Base-by-base conservation (phyloP, 2,888 invertebrate species). In the Julus scanicus region DNA sequence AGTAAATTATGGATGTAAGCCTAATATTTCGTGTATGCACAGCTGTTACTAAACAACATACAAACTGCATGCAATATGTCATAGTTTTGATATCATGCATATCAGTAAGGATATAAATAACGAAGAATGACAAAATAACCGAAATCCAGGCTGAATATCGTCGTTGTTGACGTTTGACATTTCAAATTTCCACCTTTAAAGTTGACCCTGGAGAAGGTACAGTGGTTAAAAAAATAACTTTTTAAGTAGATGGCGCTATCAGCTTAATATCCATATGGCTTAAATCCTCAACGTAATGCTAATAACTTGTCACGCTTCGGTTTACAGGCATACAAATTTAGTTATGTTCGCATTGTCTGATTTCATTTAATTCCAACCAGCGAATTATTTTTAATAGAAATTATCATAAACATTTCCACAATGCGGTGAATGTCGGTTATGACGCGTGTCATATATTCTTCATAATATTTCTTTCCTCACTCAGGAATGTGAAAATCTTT, bases 91-190 rank as follows among this genome's bases (percentile, higher is more conserved):
- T 15, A 71, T n/a, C 5, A 53, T 6, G 63, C 63, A 3, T 20
- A 3, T 20, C 63, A 63, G 63, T 63, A 63, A 63, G 15, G 44
- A 44, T 44, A 44, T 44, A 44, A 44, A 44, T 44, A 44, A 44
- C 44, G 44, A 71, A 29, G 9, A 37, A 37, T 29, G 29, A 80
- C 6, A 80, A 37, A 37, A 80, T 13, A 80, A 8, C 63, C 6
- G 20, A 53, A 53, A 8, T 53, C 1, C 20, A 80, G 80, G 11
- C 37, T 15, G 37, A 37, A 15, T 37, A 15, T 37, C 37, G 15
- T 11, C 80, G 37, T 11, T 80, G n/a, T 80, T 80, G 80, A 80
- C 80, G 13, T 37, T 80, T 80, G 80, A 11, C 80, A 80, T 80
- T 80, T 80, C 3, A 80, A 80, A 37, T 29, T 4, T 13, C 17